A percentile compares a stretch with the other conserved stretches of the same genome.
These are phyloP conservation scores for Ooceraea biroi DNA, from an alignment of 1,140 invertebrate species.

Conservation along the genomic window DNA sequence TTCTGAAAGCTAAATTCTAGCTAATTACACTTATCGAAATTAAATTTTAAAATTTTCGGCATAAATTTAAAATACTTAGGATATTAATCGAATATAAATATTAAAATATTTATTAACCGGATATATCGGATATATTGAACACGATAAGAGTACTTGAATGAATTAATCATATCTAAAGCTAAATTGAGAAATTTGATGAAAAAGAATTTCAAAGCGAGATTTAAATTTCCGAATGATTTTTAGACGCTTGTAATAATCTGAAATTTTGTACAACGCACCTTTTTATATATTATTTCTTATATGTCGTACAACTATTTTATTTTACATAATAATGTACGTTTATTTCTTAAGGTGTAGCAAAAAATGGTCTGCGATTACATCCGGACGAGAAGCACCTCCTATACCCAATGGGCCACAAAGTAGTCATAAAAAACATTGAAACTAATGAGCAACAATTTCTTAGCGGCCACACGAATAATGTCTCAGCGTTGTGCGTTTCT, in stretches of 20 bases:
- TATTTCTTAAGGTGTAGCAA: conserved; percentile 88
- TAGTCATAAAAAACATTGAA: conserved; percentile 92
- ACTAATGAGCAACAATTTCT: conserved; percentile 92
- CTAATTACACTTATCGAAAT: not conserved
- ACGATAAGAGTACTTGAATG: too few species aligned
- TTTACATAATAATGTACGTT: not conserved
- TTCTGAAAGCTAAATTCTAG: not conserved
- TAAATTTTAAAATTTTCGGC: too few species aligned
- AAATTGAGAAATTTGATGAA: not conserved
- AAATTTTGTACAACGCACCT: not conserved
- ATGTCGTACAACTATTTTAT: conserved; percentile 26
- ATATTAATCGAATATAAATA: too few species aligned
- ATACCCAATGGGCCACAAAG: conserved; percentile 94
- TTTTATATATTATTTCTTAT: conserved; percentile 18
- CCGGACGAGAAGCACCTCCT: conserved; percentile 92
- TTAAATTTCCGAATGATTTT: not conserved
- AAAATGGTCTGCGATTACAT: conserved; percentile 91
- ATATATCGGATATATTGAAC: too few species aligned
- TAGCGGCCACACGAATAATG: conserved; percentile 93
- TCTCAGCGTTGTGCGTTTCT: conserved; percentile 93
- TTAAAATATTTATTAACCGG: too few species aligned
- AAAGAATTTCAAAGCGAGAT: not conserved
- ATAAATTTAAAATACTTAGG: not conserved
- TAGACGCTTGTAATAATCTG: too few species aligned
- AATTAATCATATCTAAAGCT: too few species aligned